phyloP scores from a whole-genome alignment of 2,888 invertebrate genomes.

The Halictus ligatus region DNA sequence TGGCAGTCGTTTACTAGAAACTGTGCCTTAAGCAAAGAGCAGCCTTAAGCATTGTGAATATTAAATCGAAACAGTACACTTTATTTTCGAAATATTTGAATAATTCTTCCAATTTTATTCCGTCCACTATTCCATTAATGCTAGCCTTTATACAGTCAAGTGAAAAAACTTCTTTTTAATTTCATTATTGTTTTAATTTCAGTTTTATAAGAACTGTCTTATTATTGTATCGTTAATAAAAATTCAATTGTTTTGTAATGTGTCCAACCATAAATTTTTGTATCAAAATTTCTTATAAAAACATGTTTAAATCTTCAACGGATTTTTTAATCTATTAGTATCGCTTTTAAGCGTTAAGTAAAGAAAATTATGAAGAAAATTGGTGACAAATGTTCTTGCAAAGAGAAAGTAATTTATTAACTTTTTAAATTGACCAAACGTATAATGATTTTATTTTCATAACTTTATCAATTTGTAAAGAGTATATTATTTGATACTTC shows the following conservation, averaged over 20 bases:
- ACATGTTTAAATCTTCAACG: not conserved
- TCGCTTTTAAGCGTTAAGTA: not conserved
- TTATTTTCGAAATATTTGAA: not conserved
- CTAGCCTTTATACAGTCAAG: not conserved
- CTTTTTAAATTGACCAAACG: not conserved
- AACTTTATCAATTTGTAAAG: not conserved
- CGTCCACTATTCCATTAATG: not conserved
- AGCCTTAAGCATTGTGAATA: not conserved
- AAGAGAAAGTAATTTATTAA: conserved; percentile 61
- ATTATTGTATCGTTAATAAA: conserved; percentile 6
- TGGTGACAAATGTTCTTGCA: conserved; percentile 70
- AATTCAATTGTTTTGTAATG: conserved; percentile 45
- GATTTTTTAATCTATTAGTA: conserved; percentile 34
- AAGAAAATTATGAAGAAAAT: conserved; percentile 62
- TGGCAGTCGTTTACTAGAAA: conserved; percentile 31
- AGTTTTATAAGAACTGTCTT: not conserved
- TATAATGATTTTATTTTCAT: not conserved
- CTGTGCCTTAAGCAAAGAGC: not conserved
- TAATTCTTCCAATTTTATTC: not conserved
- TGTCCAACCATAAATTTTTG: conserved; percentile 1
- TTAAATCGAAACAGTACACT: not conserved
- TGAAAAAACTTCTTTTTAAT: not conserved
- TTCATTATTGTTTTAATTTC: not conserved
- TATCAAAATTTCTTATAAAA: conserved; percentile 19
- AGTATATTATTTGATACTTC: not conserved